A percentile compares a stretch with the other conserved stretches of the same genome.
These are phyloP conservation scores for Cataglyphis cursor DNA, from an alignment of 2,888 invertebrate genomes.

Conservation along the genomic window DNA sequence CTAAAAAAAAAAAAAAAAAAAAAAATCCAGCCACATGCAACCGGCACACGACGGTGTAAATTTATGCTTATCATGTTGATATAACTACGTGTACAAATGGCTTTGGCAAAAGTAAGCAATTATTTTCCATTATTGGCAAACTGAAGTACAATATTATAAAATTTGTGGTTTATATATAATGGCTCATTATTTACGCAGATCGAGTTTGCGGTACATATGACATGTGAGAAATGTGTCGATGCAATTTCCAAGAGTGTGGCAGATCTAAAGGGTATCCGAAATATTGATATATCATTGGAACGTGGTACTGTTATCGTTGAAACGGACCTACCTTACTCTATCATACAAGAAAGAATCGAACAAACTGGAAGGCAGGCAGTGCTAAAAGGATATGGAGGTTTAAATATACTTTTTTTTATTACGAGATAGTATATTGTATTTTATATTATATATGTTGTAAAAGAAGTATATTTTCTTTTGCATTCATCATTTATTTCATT, in stretches of 20 bases:
- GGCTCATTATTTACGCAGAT: constrained; percentile 85
- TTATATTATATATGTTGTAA: background rate
- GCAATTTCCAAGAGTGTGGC: constrained; percentile 87
- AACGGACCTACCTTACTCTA: constrained; percentile 89
- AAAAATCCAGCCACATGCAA: background rate
- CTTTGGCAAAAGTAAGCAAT: constrained; percentile 67
- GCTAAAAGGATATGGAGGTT: constrained; percentile 93
- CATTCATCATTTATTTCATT: background rate
- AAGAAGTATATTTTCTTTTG: background rate
- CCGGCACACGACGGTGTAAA: background rate
- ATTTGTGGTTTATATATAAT: constrained; percentile 1
- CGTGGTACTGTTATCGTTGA: constrained; percentile 91
- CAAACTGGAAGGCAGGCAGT: constrained; percentile 91
- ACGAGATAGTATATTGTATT: background rate
- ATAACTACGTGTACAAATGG: constrained; percentile 56
- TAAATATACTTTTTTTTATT: constrained; percentile 12
- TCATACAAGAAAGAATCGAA: constrained; percentile 87
- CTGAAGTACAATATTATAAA: constrained; percentile 3
- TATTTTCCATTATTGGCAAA: background rate
- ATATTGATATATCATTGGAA: constrained; percentile 88
- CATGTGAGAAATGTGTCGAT: constrained; percentile 88
- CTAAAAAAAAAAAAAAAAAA: background rate
- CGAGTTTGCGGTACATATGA: constrained; percentile 91
- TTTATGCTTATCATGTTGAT: constrained; percentile 26
- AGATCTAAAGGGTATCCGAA: constrained; percentile 86